phyloP scores from a whole-genome alignment of 2,113 vertebrate genomes.

The Sphyrna mokarran region DNA sequence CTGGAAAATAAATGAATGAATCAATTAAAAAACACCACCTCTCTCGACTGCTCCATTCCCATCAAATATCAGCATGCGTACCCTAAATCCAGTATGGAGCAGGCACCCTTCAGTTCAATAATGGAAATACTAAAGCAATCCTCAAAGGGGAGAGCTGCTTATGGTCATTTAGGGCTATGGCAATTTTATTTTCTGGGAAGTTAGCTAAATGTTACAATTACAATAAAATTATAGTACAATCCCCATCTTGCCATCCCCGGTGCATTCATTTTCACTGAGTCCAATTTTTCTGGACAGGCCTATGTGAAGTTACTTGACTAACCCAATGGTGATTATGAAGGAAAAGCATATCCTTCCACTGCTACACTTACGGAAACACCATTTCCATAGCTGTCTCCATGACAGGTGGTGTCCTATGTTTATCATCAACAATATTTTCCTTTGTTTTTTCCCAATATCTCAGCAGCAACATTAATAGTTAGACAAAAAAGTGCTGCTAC shows the following conservation, averaged over 20 bases:
- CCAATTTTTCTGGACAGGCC: not conserved
- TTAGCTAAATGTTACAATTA: no score
- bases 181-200: no score
- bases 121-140: no score
- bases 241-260: not conserved
- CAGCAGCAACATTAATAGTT: not conserved
- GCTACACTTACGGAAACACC: not conserved
- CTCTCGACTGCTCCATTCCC: no score
- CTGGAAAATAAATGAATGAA: no score
- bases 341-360: not conserved
- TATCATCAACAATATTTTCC: not conserved
- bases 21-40: no score
- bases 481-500: not conserved
- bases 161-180: no score
- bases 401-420: not conserved
- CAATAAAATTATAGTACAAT: no score
- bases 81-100: no score
- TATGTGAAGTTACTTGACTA: not conserved
- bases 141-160: no score
- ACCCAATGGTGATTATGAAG: not conserved
- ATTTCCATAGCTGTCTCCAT: not conserved
- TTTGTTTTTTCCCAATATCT: not conserved
- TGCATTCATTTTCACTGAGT: not conserved
- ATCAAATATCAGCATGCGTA: no score
- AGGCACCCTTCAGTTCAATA: no score